Percentiles rank a stretch among this genome's conserved stretches.
phyloP scores from a whole-genome alignment of 2,113 vertebrate genomes.

The Buteo buteo region DNA sequence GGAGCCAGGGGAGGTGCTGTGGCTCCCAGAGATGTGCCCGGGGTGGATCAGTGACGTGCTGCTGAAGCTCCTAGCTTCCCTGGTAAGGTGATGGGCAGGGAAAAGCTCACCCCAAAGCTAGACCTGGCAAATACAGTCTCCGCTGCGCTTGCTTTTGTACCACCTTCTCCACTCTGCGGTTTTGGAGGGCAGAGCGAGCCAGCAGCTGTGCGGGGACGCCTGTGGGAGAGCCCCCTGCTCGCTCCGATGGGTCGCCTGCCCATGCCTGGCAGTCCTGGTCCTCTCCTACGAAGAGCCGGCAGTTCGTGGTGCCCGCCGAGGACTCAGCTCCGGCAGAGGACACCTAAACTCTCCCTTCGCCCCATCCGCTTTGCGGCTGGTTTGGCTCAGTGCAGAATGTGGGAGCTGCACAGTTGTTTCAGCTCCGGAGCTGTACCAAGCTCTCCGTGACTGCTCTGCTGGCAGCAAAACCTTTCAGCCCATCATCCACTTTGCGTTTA shows the following conservation, averaged over 20 bases:
- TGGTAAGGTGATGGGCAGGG: not conserved
- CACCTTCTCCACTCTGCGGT: not conserved
- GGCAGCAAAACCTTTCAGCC: constrained; percentile 39
- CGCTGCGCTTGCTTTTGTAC: rapidly evolving
- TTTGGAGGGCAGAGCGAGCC: not conserved
- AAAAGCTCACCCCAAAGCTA: not conserved
- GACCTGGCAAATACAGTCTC: not conserved
- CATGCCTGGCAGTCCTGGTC: rapidly evolving
- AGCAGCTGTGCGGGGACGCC: rapidly evolving
- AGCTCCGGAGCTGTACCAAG: not conserved
- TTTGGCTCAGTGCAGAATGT: not conserved
- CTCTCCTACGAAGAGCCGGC: not conserved
- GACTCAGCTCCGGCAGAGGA: not conserved
- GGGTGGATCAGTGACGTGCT: not conserved
- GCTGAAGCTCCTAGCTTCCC: not conserved
- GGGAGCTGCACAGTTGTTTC: not conserved
- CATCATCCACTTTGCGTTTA: constrained; percentile 43
- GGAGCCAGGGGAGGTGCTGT: not conserved
- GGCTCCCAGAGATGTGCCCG: not conserved
- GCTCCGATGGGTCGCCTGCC: rapidly evolving
- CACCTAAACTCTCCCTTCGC: not conserved
- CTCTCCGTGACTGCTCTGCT: not conserved
- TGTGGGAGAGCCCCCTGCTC: not conserved
- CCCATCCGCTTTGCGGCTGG: rapidly evolving
- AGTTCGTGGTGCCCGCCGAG: rapidly evolving